Evolutionary conservation across 2,888 invertebrate species (phyloP), one percentile per base, ranked within the genome.

Genomic region (Microchrysa polita): DNA sequence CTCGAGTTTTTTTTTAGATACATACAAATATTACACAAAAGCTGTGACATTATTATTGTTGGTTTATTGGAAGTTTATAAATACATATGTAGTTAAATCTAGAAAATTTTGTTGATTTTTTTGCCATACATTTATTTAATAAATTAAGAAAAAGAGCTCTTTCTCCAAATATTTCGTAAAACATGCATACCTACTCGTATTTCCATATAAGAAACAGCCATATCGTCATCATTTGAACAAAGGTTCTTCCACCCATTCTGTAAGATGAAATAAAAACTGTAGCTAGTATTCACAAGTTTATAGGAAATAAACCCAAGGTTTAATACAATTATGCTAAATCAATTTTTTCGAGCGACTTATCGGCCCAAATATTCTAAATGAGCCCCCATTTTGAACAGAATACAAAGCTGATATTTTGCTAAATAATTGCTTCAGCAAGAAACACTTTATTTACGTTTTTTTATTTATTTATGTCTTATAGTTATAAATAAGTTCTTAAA

Each of bases 341-440:
- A 48, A 42, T 34, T 61, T 40, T 22, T 44, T 18, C 18, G n/a
- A n/a, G 34, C 52, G 72, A 74, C 72, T 74, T 74, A 74, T 72
- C 74, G 48, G 40, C 72, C 60, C 40, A 72, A 22, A 55, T 72
- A 72, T 74, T 67, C 67, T 5, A 22, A 55, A 57, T 67, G 74
- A 74, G 74, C 74, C 74, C 74, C 72, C 34, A 5, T 34, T 27
- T 59, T 72, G n/a, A 40, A 48, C 27, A 23, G 74, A 60, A 74
- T 72, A 59, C 63, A 59, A 63, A 55, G 65, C 48, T 72, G 74
- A 72, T 74, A 63, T 74, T 74, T 74, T 59, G 59, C 44, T 16
- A 63, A 20, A 16, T 44, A 69, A 10, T 53, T 67, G n/a, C n/a
- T n/a, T 53, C 1, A 27, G 18, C 12, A 59, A 59, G n/a, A n/a